Conservation (phyloP, 2,888 invertebrate species). For the Pseudococcus longispinus region DNA sequence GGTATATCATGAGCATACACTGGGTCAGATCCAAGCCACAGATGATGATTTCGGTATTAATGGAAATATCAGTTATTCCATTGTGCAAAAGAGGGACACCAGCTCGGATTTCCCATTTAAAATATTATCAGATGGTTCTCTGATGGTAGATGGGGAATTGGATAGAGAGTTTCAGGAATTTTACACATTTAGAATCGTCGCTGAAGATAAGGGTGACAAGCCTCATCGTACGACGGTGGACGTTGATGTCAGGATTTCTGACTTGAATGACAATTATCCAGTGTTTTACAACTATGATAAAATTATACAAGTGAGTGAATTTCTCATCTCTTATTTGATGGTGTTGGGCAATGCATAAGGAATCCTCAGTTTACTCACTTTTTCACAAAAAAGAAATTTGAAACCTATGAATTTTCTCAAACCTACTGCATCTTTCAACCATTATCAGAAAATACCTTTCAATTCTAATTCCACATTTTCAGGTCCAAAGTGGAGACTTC, state of each 20-base stretch:
- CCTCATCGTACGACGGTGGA: slow-evolving; percentile 75
- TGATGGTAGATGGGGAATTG: slow-evolving; percentile 77
- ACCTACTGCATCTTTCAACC: neutral
- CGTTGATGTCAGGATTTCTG: slow-evolving; percentile 81
- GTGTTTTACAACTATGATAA: slow-evolving; percentile 74
- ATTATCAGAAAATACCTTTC: neutral
- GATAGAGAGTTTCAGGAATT: slow-evolving; percentile 77
- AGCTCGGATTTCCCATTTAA: slow-evolving; percentile 70
- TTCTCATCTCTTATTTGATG: neutral
- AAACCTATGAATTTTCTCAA: neutral
- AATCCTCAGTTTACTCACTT: neutral
- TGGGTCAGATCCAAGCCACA: slow-evolving; percentile 79
- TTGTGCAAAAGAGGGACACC: slow-evolving; percentile 63
- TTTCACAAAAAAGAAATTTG: no score
- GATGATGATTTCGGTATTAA: slow-evolving; percentile 84
- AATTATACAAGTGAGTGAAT: slow-evolving; percentile 37
- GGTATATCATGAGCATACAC: slow-evolving; percentile 72
- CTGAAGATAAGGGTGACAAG: slow-evolving; percentile 73
- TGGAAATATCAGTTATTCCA: slow-evolving; percentile 76
- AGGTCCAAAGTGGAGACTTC: slow-evolving; percentile 45
- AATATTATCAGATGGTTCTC: slow-evolving; percentile 74
- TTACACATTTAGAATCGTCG: slow-evolving; percentile 76
- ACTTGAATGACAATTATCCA: slow-evolving; percentile 84
- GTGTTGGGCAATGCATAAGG: neutral
- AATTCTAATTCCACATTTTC: neutral